phyloP scores from a whole-genome alignment of 2,888 invertebrate genomes.

The Macropis europaea region DNA sequence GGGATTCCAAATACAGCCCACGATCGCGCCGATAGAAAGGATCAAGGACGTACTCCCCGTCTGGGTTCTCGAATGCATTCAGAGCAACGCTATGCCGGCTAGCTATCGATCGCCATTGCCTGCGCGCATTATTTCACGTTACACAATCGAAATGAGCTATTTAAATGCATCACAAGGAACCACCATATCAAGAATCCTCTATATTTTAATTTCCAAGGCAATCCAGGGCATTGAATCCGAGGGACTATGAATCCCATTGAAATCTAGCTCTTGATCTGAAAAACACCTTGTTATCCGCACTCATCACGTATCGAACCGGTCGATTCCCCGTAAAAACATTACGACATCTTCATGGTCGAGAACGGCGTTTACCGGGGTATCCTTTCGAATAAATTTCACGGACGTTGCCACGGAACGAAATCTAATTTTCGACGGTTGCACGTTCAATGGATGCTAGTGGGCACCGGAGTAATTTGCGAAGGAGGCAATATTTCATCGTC shows the following conservation, averaged over 20 bases:
- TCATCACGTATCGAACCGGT: constrained; percentile 23
- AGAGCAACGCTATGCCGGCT: neutral
- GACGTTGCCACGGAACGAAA: neutral
- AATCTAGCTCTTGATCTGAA: neutral
- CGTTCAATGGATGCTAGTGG: neutral
- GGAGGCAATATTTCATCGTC: constrained; percentile 19
- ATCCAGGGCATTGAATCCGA: too few relatives aligned
- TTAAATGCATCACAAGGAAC: constrained; percentile 14
- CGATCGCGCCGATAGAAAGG: constrained; percentile 60
- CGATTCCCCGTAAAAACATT: neutral
- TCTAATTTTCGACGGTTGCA: neutral
- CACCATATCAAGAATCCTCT: neutral
- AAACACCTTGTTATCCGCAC: constrained; percentile 10
- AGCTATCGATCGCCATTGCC: neutral
- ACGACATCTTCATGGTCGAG: constrained; percentile 17
- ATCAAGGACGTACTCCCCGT: constrained; percentile 60
- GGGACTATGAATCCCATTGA: neutral
- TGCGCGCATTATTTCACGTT: constrained; percentile 31
- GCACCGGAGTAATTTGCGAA: constrained; percentile 24
- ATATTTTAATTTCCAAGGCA: constrained; percentile 5
- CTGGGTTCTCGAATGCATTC: constrained; percentile 41
- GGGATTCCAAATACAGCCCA: constrained; percentile 51
- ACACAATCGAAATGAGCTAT: constrained; percentile 13
- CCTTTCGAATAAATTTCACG: neutral
- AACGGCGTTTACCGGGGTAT: neutral